Evolutionary conservation across 2,797 vertebrate species (phyloP).

Genomic region (Sebastes miniatus): DNA sequence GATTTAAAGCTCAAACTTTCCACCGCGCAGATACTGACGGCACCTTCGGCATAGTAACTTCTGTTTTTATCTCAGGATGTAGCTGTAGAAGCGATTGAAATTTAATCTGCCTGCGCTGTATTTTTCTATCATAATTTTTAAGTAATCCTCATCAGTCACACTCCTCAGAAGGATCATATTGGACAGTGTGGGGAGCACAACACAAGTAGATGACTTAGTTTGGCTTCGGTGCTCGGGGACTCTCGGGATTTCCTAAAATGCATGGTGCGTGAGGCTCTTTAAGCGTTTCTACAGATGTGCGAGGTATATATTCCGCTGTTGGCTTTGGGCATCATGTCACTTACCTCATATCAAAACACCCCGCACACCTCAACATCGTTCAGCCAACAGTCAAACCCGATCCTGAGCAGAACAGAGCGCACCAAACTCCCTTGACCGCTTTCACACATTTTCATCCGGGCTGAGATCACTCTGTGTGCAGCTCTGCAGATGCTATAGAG

Average conservation of each 20-base stretch:
- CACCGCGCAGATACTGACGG: not conserved
- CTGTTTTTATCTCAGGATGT: slow-evolving; percentile 17
- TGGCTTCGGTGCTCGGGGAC: slow-evolving; percentile 26
- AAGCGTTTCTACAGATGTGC: slow-evolving; percentile 73
- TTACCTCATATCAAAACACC: slow-evolving; percentile 69
- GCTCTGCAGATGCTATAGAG: slow-evolving; percentile 17
- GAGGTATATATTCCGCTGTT: slow-evolving; percentile 53
- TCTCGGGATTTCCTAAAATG: slow-evolving; percentile 34
- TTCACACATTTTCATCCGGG: slow-evolving; percentile 62
- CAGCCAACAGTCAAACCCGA: slow-evolving; percentile 54
- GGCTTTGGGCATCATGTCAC: slow-evolving; percentile 62
- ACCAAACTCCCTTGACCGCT: slow-evolving; percentile 33
- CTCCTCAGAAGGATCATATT: not conserved
- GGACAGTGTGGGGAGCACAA: slow-evolving; percentile 4
- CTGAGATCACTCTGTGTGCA: slow-evolving; percentile 30
- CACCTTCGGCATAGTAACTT: slow-evolving; percentile 12
- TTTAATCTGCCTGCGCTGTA: not conserved
- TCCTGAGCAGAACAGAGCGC: slow-evolving; percentile 28
- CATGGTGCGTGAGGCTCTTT: slow-evolving; percentile 31
- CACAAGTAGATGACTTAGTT: slow-evolving; percentile 36
- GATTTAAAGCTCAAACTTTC: slow-evolving; percentile 44
- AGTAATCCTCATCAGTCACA: slow-evolving; percentile 3
- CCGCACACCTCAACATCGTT: slow-evolving; percentile 12
- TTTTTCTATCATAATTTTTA: slow-evolving; percentile 26
- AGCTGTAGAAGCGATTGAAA: slow-evolving; percentile 1